Conservation (phyloP, 2,113 vertebrate genomes). For the Grammomys surdaster region DNA sequence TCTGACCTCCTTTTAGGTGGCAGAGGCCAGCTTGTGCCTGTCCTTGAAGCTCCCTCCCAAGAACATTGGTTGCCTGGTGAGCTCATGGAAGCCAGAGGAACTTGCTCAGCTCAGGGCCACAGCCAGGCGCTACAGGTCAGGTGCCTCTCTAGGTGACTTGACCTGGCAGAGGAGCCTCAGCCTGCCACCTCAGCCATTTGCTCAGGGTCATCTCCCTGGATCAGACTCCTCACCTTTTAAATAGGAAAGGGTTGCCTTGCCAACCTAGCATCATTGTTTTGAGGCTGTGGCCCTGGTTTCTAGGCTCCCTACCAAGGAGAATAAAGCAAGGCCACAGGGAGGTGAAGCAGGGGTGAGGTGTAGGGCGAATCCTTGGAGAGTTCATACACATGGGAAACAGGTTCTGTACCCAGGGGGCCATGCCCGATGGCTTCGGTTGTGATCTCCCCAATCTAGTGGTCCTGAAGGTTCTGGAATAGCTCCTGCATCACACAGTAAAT, state of each 20-base stretch:
- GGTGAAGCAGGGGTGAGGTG: background rate
- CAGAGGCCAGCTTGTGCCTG: background rate
- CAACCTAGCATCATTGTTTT: background rate
- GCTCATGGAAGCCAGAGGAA: background rate
- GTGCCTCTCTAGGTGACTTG: background rate
- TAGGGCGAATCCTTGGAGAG: background rate
- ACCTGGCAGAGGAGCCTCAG: background rate
- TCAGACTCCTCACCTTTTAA: conserved; percentile 40
- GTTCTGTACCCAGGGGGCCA: background rate
- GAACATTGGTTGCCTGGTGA: background rate
- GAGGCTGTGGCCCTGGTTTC: background rate
- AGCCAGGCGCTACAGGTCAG: background rate
- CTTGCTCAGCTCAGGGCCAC: background rate
- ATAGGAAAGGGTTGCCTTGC: conserved; percentile 3
- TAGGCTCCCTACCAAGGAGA: background rate
- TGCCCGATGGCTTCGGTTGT: background rate
- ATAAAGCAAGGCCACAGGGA: background rate
- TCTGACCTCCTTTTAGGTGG: background rate
- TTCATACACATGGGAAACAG: background rate
- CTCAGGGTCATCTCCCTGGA: conserved; percentile 32
- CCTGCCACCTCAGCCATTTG: background rate
- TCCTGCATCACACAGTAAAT: background rate
- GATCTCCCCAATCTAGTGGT: background rate
- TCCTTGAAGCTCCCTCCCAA: background rate
- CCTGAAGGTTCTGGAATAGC: background rate